phyloP scores from a whole-genome alignment of 2,888 invertebrate genomes.

The Drosophila picticornis region DNA sequence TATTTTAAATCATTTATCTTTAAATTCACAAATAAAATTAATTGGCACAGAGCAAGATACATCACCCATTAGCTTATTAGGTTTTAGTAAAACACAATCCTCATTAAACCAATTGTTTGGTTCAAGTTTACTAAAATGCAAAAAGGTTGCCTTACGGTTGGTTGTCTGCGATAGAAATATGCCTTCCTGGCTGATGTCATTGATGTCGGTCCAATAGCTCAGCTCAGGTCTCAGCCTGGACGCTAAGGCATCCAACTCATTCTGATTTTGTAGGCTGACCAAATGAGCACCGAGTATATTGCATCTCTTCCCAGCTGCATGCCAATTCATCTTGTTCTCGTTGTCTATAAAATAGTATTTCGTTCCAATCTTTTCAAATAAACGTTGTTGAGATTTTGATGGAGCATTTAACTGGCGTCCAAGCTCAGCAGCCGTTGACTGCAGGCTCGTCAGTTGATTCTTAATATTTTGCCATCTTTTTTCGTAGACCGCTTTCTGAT shows the following conservation, averaged over 20 bases:
- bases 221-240: fast-evolving
- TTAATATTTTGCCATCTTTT: not conserved
- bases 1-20: not conserved
- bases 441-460: not conserved
- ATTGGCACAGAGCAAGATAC: fast-evolving
- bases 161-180: too few relatives aligned
- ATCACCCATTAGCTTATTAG: fast-evolving
- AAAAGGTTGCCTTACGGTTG: too few relatives aligned
- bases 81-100: fast-evolving
- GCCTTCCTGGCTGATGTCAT: too few relatives aligned
- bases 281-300: too few relatives aligned
- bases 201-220: too few relatives aligned
- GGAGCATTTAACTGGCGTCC: not conserved
- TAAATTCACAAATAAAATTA: not conserved
- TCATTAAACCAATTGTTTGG: fast-evolving
- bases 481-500: not conserved
- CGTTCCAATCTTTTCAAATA: not conserved
- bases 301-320: too few relatives aligned
- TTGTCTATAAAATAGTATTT: conserved; percentile 1
- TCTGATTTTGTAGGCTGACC: too few relatives aligned
- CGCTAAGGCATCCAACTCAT: too few relatives aligned
- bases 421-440: not conserved
- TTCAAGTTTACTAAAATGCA: fast-evolving
- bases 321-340: too few relatives aligned
- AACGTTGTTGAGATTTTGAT: too few relatives aligned